Conservation (phyloP, 2,113 vertebrate genomes). For the Mohoua ochrocephala region DNA sequence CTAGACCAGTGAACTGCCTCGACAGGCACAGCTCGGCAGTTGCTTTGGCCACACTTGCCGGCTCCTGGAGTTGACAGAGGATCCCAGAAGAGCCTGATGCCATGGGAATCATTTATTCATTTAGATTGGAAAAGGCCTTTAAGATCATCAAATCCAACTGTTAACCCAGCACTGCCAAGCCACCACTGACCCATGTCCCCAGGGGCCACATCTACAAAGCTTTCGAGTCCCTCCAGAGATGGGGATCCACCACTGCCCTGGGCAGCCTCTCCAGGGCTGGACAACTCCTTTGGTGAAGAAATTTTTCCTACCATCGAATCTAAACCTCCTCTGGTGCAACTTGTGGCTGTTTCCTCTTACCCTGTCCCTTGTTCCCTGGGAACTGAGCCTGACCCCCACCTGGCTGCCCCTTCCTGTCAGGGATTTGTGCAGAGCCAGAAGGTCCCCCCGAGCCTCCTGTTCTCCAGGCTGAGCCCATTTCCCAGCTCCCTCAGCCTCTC, state of each 20-base stretch:
- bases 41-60: not conserved
- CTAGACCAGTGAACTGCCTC: not conserved
- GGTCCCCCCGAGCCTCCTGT: not conserved
- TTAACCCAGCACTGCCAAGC: not conserved
- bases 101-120: not conserved
- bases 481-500: not conserved
- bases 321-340: not conserved
- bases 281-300: not conserved
- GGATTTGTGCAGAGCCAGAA: not conserved
- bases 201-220: not conserved
- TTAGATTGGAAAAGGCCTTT: not conserved
- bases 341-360: rapidly evolving
- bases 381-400: rapidly evolving
- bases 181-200: not conserved
- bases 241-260: not conserved
- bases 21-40: not conserved
- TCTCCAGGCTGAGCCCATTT: not conserved
- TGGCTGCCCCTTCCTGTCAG: not conserved
- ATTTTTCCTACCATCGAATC: rapidly evolving
- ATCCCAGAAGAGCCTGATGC: not conserved
- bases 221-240: not conserved
- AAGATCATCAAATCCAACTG: not conserved
- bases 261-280: not conserved
- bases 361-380: not conserved
- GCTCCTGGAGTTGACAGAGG: not conserved